Base-by-base conservation (phyloP, 2,113 vertebrate genomes). In the Pandion haliaetus region DNA sequence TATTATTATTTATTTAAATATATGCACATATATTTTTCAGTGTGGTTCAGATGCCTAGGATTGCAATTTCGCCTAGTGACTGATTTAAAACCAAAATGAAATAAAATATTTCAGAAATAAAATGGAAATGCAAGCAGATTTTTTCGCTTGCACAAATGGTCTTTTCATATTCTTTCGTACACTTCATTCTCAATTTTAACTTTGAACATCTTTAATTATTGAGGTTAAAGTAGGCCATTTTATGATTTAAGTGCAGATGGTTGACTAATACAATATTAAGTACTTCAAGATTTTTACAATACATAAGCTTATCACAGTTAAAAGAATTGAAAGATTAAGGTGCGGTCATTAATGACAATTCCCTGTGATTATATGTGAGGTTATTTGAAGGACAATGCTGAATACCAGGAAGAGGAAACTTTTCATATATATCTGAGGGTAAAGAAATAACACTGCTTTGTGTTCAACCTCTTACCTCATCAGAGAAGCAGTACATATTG, bases 241-340 rank as follows among this genome's bases (percentile, higher is more conserved):
- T 36, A 42, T 62, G 26, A 82, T 65, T n/a, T 85, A 82, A 88
- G 17, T 31, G 36, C 42, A 84, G 32, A 42, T 93, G 70, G 54
- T 66, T 93, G 55, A 96, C 73, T 88, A 90, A 73, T 71, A 49
- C 5, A 80, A 29, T 82, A 82, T 90, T 69, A 89, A 80, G 49
- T 21, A 69, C 21, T 80, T 96, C 24, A 91, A 90, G 32, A 74
- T 24, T 19, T 88, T 62, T 59, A 82, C 14, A 59, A 45, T 73
- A 84, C 10, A 93, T 50, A 90, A 40, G 12, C n/a, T 90, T 93
- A 93, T 82, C 34, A 79, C 16, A 76, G 59, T 86, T 65, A 82
- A 19, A 93, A 79, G 82, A 95, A 94, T 28, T 94, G 69, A 91
- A 93, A 95, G 91, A 85, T 95, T 82, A 93, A 47, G 6, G 87